A percentile compares a stretch with the other conserved stretches of the same genome.
Evolutionary conservation across 2,888 invertebrate genomes (phyloP).

Genomic region (Protodeltote pygarga): DNA sequence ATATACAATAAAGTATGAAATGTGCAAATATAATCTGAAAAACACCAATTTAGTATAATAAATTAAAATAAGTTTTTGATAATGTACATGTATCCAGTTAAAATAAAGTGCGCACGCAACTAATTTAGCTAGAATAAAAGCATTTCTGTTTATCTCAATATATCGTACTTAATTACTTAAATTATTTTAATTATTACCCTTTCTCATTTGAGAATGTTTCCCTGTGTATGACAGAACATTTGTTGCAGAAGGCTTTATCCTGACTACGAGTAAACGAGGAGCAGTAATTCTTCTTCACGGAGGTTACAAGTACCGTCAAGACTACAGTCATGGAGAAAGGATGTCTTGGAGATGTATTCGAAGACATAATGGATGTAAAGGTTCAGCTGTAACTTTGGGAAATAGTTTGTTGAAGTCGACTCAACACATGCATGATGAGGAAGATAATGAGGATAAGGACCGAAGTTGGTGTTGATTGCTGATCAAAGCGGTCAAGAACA

Average conservation of each 20-base stretch:
- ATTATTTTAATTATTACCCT: conserved; percentile 15
- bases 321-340: conserved; percentile 36
- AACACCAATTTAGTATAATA: conserved; percentile 6
- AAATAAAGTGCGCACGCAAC: background rate
- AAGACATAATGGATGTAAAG: conserved; percentile 49
- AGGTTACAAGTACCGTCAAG: conserved; percentile 47
- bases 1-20: background rate
- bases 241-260: conserved; percentile 33
- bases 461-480: too few relatives aligned
- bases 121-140: conserved; percentile 15
- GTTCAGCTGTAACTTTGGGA: conserved; percentile 40
- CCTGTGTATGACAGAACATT: conserved; percentile 11
- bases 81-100: conserved; percentile 4
- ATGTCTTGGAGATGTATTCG: conserved; percentile 48
- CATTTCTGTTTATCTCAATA: conserved; percentile 40
- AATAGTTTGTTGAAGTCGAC: conserved; percentile 22
- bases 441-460: conserved; percentile 16
- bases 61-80: conserved; percentile 1
- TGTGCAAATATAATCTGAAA: conserved; percentile 8
- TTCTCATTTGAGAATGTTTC: background rate
- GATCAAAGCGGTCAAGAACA: too few relatives aligned
- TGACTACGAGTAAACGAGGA: conserved; percentile 44
- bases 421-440: conserved; percentile 40
- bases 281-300: conserved; percentile 35
- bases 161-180: conserved; percentile 26